Evolutionary conservation across 2,888 invertebrate species (phyloP).

Genomic region (Drosophila gaucha): DNA sequence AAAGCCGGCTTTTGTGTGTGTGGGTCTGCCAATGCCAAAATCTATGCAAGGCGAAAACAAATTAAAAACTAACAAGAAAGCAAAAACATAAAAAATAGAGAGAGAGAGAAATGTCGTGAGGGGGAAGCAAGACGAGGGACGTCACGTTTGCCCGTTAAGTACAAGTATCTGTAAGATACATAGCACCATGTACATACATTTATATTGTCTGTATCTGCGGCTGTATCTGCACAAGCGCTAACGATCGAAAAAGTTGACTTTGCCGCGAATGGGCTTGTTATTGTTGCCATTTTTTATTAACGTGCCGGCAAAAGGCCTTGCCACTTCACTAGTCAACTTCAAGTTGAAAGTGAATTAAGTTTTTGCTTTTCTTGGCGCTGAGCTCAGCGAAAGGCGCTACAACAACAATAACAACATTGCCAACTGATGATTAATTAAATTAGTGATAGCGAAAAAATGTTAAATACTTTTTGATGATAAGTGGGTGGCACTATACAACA

Average conservation of each 20-base stretch:
- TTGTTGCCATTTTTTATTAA: constrained; percentile 47
- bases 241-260: constrained; percentile 57
- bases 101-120: constrained; percentile 4
- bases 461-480: constrained; percentile 47
- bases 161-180: constrained; percentile 58
- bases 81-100: neutral
- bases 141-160: constrained; percentile 53
- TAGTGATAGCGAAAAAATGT: constrained; percentile 56
- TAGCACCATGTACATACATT: constrained; percentile 19
- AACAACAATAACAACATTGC: constrained; percentile 32
- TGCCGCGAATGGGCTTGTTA: constrained; percentile 43
- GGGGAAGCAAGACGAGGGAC: constrained; percentile 28
- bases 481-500: constrained; percentile 3
- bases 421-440: constrained; percentile 49
- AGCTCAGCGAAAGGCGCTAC: constrained; percentile 63
- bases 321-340: constrained; percentile 58
- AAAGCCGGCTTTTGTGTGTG: constrained; percentile 30
- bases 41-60: constrained; percentile 35
- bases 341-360: constrained; percentile 78
- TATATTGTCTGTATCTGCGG: constrained; percentile 13
- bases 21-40: constrained; percentile 57
- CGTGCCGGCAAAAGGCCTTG: constrained; percentile 59
- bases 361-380: constrained; percentile 59
- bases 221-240: constrained; percentile 47
- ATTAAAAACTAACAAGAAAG: constrained; percentile 43